Base-by-base conservation (phyloP, 1,140 invertebrate genomes). In the Heterodera schachtii region DNA sequence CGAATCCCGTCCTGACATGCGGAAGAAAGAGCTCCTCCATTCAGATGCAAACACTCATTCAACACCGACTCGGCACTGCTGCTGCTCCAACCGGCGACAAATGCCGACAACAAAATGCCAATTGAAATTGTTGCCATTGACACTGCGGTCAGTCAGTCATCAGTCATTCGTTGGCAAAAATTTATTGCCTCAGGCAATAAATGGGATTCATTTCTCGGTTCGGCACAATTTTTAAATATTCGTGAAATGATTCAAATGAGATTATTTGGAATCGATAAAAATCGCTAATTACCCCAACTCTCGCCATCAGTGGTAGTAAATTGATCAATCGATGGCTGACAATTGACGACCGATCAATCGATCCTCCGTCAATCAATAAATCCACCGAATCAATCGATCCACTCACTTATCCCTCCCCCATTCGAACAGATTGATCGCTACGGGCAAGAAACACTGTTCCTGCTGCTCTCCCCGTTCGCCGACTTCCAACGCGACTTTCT, bases 401-500 rank as follows among this genome's bases (percentile, higher is more conserved):
- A 31, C 31, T 31, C 31, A 31, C 31, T 31, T 31, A 31, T 31
- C 31, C 31, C 31, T 1, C 31, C 1, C 31, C 57, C 57, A 64
- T 64, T 64, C 57, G 11, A 19, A n/a, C 57, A 76, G 75, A 66
- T 76, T n/a, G 88, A 89, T 75, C 87, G 84, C 43, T 89, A 85
- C 77, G 88, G 88, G n/a, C 82, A 87, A 31, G 84, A 89, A 67
- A 85, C 74, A 13, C 86, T 89, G 60, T 90, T 85, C 74, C 70
- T 89, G 16, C 69, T 90, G 64, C 73, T 89, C 2, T 86, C 89
- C 19, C 89, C 88, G 8, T 83, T 88, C 83, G 86, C 86, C n/a
- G 88, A 89, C 81, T 85, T 85, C 75, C 89, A 90, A 73, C 79
- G 84, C 57, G 88, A 89, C 75, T 89, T 90, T 77, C 80, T 89